These are phyloP conservation scores for Chrysolina oricalcia DNA, from an alignment of 2,888 invertebrate species.

Conservation along the genomic window DNA sequence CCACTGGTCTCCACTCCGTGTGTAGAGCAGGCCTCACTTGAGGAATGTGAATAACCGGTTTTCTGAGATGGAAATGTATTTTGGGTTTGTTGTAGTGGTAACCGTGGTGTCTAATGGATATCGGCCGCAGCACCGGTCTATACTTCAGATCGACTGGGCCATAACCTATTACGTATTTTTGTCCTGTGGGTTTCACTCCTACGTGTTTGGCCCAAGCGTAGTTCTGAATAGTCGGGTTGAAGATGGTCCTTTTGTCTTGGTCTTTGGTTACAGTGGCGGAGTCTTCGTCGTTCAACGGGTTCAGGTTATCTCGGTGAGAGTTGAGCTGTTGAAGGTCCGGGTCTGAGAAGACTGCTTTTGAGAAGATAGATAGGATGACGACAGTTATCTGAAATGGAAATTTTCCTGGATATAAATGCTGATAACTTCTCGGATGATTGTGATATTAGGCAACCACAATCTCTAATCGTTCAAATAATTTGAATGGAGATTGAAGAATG, in stretches of 20 bases:
- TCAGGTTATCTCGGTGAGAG: conserved; percentile 56
- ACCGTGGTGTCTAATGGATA: conserved; percentile 55
- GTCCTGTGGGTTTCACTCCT: conserved; percentile 61
- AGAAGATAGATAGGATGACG: conserved; percentile 45
- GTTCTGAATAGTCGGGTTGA: conserved; percentile 54
- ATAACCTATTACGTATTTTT: conserved; percentile 63
- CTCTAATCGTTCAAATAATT: no score
- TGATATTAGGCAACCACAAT: no score
- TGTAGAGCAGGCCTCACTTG: conserved; percentile 40
- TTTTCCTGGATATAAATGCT: not conserved
- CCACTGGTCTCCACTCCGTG: conserved; percentile 40
- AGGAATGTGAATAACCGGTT: conserved; percentile 48
- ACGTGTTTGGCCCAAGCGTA: conserved; percentile 65
- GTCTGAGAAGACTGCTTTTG: conserved; percentile 52
- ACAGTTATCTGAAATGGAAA: conserved; percentile 50
- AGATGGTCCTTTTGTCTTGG: conserved; percentile 67
- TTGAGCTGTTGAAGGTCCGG: conserved; percentile 56
- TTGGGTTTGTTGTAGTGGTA: conserved; percentile 57
- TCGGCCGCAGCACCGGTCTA: conserved; percentile 62
- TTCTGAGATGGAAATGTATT: conserved; percentile 54
- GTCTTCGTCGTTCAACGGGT: conserved; percentile 64
- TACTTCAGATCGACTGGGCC: conserved; percentile 63
- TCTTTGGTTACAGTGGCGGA: conserved; percentile 55
- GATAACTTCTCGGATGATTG: no score
- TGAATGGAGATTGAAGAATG: no score